Evolutionary conservation across 2,113 vertebrate genomes (phyloP), one percentile per base, ranked within the genome.

Genomic region (Galemys pyrenaicus): DNA sequence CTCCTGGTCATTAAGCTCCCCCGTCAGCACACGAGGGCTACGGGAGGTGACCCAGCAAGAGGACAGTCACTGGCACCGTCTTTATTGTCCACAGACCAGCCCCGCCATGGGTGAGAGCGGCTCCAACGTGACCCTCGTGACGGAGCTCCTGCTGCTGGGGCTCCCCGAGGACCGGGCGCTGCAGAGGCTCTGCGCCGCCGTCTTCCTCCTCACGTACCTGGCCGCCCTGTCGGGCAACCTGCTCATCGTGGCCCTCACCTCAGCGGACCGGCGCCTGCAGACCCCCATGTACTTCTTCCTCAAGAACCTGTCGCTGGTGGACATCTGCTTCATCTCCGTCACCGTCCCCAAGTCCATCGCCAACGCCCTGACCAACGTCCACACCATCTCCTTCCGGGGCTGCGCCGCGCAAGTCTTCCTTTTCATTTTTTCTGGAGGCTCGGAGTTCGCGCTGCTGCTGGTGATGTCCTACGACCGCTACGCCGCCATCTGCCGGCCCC

Each of bases 381-480:
- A 60, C 28, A 86, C 24, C n/a, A 96, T 94, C 32, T 92, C 95
- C 16, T 91, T 89, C 16, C 0, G 35, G 24, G 94, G 51, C 11
- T 97, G 97, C 26, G 37, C 62, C 2, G 7, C 37, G 5, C 97
- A 96, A 32, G 44, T 91, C 15, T 95, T 92, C 41, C 35, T 73
- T 19, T n/a, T 96, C 26, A 46, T 94, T 20, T 75, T 62, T 20
- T 56, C 97, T 15, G 94, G 68, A 22, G 95, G 92, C 13, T 44
- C 94, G 10, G 97, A 97, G 30, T 96, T 86, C 64, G 46, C 79
- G n/a, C 51, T 97, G 37, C 71, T 97, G 24, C 88, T 93, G 11
- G 62, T 95, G 5, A 97, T 97, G 96, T 94, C 95, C 28, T 97
- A 97, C 91, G 96, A 97, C 60, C 70, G 86, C 1, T 94, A 94